These are phyloP conservation scores for Stomatorhinus walkeri DNA, from an alignment of 2,797 vertebrate genomes.

Conservation along the genomic window DNA sequence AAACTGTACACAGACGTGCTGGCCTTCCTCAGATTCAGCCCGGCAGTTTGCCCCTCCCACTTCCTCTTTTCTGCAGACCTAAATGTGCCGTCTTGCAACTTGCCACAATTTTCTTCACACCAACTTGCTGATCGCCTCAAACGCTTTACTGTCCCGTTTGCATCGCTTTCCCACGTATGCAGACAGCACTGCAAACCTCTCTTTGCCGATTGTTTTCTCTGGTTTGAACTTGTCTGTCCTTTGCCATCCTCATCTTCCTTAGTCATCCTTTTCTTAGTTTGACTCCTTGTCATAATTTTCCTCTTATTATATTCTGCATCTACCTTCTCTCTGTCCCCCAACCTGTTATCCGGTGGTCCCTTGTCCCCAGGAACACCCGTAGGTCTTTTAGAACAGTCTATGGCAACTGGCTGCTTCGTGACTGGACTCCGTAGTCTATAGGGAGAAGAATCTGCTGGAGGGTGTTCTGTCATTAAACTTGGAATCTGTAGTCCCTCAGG, in stretches of 20 bases:
- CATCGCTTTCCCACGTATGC: not conserved
- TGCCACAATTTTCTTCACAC: not conserved
- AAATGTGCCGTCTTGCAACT: not conserved
- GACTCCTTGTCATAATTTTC: conserved; percentile 14
- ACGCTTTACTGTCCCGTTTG: not conserved
- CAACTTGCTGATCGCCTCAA: not conserved
- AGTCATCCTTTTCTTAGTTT: not conserved
- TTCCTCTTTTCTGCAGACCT: not conserved
- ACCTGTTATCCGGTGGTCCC: conserved; percentile 4
- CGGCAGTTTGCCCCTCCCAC: too few relatives aligned
- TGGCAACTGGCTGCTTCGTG: not conserved
- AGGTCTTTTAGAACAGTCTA: not conserved
- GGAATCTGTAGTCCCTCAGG: not conserved
- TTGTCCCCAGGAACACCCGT: not conserved
- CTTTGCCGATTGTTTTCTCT: not conserved
- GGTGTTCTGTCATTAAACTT: not conserved
- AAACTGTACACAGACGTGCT: not conserved
- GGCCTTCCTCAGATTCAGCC: not conserved
- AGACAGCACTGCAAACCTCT: not conserved
- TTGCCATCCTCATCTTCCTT: not conserved
- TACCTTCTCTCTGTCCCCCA: conserved; percentile 9
- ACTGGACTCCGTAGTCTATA: not conserved
- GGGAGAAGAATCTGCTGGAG: not conserved
- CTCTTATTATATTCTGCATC: not conserved
- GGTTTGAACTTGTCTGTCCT: not conserved